Base-by-base conservation (phyloP, 2,888 invertebrate species). In the Palloptera scutellata region DNA sequence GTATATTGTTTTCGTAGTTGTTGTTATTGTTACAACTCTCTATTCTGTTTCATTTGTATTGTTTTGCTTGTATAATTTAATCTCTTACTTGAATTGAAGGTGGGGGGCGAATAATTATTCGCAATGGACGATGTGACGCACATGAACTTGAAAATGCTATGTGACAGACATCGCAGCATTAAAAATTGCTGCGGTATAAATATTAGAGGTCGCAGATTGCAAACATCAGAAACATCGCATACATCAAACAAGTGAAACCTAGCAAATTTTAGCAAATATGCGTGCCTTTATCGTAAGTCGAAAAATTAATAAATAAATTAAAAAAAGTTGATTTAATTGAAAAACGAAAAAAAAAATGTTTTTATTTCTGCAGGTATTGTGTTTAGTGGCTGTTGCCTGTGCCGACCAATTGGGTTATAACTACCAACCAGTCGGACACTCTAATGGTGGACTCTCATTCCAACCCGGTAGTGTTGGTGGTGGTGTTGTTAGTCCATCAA, bases 391-490 rank as follows among this genome's bases (percentile, higher is more conserved):
- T 40, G 75, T 76, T 51, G 77, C 79, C 71, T 75, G 72, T 41
- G 81, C 81, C 72, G 81, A 80, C 41, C 77, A 80, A 62, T 73
- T 81, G 41, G 81, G 81, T 68, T 81, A 81, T 66, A 80, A 81
- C 75, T 81, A 82, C 67, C 72, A 72, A 58, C 81, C 81, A 30
- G 78, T 78, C 13, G 76, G 71, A 62, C 79, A 81, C 68, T 79
- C 81, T 61, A 63, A 10, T 64, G 70, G 73, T 15, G 80, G 81
- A 70, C 64, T 81, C 15, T 80, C 80, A 12, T 79, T 80, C 30
- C 66, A 61, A 66, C 79, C 81, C 60, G 79, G 75, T 41, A 68
- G 70, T n/a, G n/a, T n/a, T n/a, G n/a, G n/a, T n/a, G n/a, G n/a
- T 40, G 48, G 74, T 57, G 72, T 79, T 64, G 74, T n/a, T n/a